These are phyloP conservation scores for Halictus rubicundus DNA, from an alignment of 1,140 invertebrate species.

Conservation along the genomic window DNA sequence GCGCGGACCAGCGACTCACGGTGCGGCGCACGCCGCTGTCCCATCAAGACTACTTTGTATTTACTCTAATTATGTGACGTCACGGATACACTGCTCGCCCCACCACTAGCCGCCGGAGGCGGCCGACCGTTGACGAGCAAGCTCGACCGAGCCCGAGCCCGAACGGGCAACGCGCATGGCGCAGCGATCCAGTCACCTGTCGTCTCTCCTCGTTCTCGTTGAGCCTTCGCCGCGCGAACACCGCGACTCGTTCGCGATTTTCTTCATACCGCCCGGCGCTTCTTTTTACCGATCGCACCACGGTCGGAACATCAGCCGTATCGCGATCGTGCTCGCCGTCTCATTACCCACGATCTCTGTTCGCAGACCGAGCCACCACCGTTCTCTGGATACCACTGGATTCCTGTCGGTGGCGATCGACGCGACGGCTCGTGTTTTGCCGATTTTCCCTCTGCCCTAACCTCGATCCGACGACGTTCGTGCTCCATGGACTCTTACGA, in stretches of 20 bases:
- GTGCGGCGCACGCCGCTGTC: slow-evolving; percentile 84
- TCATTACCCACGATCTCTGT: no score
- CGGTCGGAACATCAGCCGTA: no score
- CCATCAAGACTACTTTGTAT: slow-evolving; percentile 87
- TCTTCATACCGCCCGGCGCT: neutral
- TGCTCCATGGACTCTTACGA: no score
- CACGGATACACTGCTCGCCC: slow-evolving; percentile 82
- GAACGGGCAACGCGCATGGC: slow-evolving; percentile 64
- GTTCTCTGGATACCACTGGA: no score
- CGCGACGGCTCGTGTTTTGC: no score
- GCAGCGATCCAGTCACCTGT: slow-evolving; percentile 58
- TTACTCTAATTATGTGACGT: slow-evolving; percentile 90
- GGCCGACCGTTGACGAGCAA: slow-evolving; percentile 56
- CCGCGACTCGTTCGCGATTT: slow-evolving; percentile 2
- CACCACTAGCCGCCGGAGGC: slow-evolving; percentile 62
- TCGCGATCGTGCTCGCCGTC: no score
- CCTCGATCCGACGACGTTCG: neutral
- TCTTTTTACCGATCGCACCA: neutral
- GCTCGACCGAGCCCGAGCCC: slow-evolving; percentile 62
- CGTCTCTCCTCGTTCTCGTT: slow-evolving; percentile 47
- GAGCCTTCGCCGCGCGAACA: slow-evolving; percentile 10
- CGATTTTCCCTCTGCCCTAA: slow-evolving; percentile 13
- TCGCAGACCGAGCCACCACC: no score
- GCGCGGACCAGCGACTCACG: slow-evolving; percentile 79
- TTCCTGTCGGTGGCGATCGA: no score